Conservation (phyloP, 2,113 vertebrate genomes). For the Chrysemys picta region DNA sequence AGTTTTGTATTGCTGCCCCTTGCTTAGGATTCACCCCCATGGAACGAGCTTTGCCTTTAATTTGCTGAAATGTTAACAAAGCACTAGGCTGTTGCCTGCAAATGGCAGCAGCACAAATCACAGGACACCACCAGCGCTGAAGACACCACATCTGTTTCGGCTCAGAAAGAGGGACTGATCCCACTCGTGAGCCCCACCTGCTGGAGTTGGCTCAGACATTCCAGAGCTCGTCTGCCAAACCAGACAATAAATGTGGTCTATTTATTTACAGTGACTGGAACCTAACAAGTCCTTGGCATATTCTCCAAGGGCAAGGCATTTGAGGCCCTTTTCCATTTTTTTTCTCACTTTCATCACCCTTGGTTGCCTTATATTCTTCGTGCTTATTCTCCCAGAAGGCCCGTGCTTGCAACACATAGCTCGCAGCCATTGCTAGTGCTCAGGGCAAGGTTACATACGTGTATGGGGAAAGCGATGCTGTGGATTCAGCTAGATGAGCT, state of each 20-base stretch:
- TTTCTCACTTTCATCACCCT: constrained; percentile 32
- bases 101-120: background rate
- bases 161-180: constrained; percentile 13
- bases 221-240: constrained; percentile 37
- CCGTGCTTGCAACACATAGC: constrained; percentile 46
- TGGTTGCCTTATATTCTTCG: constrained; percentile 55
- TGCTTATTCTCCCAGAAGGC: constrained; percentile 61
- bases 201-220: constrained; percentile 56
- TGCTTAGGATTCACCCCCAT: background rate
- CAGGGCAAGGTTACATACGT: constrained; percentile 48
- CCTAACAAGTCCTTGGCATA: constrained; percentile 50
- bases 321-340: constrained; percentile 32
- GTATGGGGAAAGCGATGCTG: constrained; percentile 46
- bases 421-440: constrained; percentile 18
- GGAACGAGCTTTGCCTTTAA: fast-evolving
- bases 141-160: constrained; percentile 64
- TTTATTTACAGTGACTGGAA: constrained; percentile 61
- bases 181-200: constrained; percentile 35
- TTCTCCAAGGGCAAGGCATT: constrained; percentile 50
- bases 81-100: background rate
- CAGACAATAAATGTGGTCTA: constrained; percentile 51
- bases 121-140: background rate
- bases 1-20: fast-evolving
- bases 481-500: background rate
- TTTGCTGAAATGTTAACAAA: background rate